Percentiles rank a stretch among this genome's conserved stretches.
Conservation (phyloP, 30 jellyfish, hydroid and myxozoan genomes). For the Sanderia malayensis region DNA sequence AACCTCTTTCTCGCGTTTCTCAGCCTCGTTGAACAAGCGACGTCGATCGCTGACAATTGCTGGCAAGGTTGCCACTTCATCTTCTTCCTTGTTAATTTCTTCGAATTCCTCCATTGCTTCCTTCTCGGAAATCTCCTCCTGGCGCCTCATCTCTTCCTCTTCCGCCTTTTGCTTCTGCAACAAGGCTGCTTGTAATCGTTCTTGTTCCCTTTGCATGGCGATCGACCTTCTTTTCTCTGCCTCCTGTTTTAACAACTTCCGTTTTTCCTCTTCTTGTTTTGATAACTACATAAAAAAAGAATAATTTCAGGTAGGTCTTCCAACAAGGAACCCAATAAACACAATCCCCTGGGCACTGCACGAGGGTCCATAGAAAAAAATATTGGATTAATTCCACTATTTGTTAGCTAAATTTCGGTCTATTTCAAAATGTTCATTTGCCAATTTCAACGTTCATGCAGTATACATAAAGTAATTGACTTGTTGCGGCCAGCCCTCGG, state of each 20-base stretch:
- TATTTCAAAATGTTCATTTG: too few relatives aligned
- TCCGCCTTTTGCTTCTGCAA: constrained; percentile 49
- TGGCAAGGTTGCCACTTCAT: background rate
- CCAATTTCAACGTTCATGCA: too few relatives aligned
- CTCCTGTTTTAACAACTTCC: constrained; percentile 46
- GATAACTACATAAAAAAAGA: constrained; percentile 11
- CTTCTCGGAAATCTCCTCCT: constrained; percentile 40
- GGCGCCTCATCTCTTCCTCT: constrained; percentile 42
- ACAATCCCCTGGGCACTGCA: too few relatives aligned
- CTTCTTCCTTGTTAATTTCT: constrained; percentile 50
- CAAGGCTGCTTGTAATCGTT: constrained; percentile 49
- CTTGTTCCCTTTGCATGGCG: constrained; percentile 52
- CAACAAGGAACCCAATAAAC: too few relatives aligned
- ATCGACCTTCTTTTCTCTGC: constrained; percentile 43
- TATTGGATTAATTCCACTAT: too few relatives aligned
- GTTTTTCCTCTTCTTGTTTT: constrained; percentile 47
- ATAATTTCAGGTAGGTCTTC: too few relatives aligned
- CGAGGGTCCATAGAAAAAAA: too few relatives aligned
- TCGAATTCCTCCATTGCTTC: constrained; percentile 42
- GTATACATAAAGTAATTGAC: too few relatives aligned
- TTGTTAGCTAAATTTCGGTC: too few relatives aligned
- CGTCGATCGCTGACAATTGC: constrained; percentile 12
- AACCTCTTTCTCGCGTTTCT: background rate
- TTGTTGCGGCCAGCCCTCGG: too few relatives aligned
- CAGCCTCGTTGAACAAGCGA: background rate